phyloP scores from a whole-genome alignment of 1,140 invertebrate genomes.

The Drosophila grimshawi region DNA sequence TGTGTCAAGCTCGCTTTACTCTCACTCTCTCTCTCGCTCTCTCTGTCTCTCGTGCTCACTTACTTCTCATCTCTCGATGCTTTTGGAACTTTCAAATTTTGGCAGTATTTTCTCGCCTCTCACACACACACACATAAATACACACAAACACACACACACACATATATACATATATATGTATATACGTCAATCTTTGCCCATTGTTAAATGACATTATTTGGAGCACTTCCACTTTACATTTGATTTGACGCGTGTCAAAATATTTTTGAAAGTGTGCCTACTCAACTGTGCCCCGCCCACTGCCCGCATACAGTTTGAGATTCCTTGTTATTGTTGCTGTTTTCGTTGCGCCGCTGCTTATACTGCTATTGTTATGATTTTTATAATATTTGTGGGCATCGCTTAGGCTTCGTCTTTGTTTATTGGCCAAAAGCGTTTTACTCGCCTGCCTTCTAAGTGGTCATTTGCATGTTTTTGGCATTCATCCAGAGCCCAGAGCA shows the following conservation, averaged over 20 bases:
- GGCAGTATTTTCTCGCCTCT: conserved; percentile 18
- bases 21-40: conserved; percentile 3
- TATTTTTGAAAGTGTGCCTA: conserved; percentile 53
- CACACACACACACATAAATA: conserved; percentile 1
- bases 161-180: not conserved
- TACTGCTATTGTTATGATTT: conserved; percentile 1
- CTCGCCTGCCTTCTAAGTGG: conserved; percentile 70
- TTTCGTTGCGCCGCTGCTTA: not conserved
- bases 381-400: conserved; percentile 24
- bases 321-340: not conserved
- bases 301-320: conserved; percentile 14
- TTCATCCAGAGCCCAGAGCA: conserved; percentile 18
- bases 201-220: conserved; percentile 75
- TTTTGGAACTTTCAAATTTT: conserved; percentile 61
- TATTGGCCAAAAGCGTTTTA: conserved; percentile 68
- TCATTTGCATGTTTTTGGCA: conserved; percentile 74
- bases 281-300: conserved; percentile 24
- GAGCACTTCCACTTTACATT: conserved; percentile 67
- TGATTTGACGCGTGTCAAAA: conserved; percentile 64
- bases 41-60: not conserved
- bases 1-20: conserved; percentile 20
- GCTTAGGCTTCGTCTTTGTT: conserved; percentile 69
- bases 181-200: conserved; percentile 23
- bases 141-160: conserved; percentile 3
- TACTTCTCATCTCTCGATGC: conserved; percentile 22